phyloP scores from a whole-genome alignment of 2,888 invertebrate genomes.

The Acanthopleura granulata region DNA sequence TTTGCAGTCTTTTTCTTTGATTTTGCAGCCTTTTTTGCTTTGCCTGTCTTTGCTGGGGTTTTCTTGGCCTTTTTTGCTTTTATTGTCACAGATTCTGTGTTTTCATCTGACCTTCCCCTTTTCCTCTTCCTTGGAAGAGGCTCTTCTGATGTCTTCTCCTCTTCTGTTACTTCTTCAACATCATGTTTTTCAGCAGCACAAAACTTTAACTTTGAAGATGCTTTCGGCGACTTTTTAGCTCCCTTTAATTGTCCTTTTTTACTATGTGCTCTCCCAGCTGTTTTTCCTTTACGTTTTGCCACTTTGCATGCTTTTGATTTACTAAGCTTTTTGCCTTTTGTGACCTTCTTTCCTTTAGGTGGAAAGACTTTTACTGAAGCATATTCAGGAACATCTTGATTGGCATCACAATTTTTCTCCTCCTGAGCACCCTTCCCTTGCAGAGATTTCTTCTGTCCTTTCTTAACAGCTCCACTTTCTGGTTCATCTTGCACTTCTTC shows the following conservation, averaged over 20 bases:
- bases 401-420: too few species aligned
- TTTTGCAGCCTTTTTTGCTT: not conserved
- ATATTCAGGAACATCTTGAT: too few species aligned
- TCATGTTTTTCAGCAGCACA: constrained; percentile 23
- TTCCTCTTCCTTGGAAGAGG: not conserved
- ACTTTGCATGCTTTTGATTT: not conserved
- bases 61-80: constrained; percentile 18
- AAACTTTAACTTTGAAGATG: constrained; percentile 36
- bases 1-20: constrained; percentile 24
- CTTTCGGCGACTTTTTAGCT: constrained; percentile 13
- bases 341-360: not conserved
- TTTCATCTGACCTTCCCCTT: constrained; percentile 9
- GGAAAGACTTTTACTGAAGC: not conserved
- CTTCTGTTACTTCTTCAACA: constrained; percentile 32
- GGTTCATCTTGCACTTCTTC: too few species aligned
- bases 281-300: not conserved
- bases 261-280: not conserved
- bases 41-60: not conserved
- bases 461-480: not conserved
- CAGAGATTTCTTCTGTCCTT: not conserved
- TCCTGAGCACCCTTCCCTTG: not conserved
- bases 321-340: not conserved
- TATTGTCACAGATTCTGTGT: constrained; percentile 19
- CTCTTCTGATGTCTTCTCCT: constrained; percentile 22
- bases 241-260: constrained; percentile 21